Evolutionary conservation across 2,113 vertebrate genomes (phyloP).

Genomic region (Shinisaurus crocodilurus): DNA sequence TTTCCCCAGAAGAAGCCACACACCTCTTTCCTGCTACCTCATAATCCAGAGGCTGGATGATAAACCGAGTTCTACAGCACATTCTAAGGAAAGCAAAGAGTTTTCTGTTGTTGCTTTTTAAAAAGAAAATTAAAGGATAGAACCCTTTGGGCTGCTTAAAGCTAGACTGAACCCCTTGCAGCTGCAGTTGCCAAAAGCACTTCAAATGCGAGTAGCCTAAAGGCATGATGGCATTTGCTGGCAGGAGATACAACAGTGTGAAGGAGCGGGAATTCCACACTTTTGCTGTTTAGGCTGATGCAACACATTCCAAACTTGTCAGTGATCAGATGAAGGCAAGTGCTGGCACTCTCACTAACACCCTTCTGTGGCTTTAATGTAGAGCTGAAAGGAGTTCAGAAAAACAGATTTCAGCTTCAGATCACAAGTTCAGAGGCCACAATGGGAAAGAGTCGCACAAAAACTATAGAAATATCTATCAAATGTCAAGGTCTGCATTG

Average conservation of each 20-base stretch:
- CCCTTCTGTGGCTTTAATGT: neutral
- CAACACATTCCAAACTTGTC: neutral
- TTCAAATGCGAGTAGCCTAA: constrained; percentile 1
- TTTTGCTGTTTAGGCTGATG: neutral
- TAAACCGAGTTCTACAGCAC: neutral
- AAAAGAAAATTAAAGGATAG: neutral
- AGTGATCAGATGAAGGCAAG: constrained; percentile 13
- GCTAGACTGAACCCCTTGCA: constrained; percentile 10
- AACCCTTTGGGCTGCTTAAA: neutral
- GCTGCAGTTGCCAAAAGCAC: neutral
- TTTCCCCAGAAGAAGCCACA: neutral
- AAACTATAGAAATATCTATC: neutral
- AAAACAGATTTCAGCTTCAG: neutral
- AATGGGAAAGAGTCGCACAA: neutral
- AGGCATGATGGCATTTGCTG: constrained; percentile 4
- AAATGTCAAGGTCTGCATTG: neutral
- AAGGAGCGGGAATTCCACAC: constrained; percentile 9
- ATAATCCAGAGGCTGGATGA: neutral
- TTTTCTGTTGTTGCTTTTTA: neutral
- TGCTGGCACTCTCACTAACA: neutral
- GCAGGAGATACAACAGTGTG: constrained; percentile 22
- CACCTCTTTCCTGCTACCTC: neutral
- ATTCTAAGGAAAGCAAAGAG: neutral
- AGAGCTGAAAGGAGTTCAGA: constrained; percentile 5
- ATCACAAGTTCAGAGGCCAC: neutral